Base-by-base conservation (phyloP, 2,888 invertebrate genomes). In the Carabus problematicus region DNA sequence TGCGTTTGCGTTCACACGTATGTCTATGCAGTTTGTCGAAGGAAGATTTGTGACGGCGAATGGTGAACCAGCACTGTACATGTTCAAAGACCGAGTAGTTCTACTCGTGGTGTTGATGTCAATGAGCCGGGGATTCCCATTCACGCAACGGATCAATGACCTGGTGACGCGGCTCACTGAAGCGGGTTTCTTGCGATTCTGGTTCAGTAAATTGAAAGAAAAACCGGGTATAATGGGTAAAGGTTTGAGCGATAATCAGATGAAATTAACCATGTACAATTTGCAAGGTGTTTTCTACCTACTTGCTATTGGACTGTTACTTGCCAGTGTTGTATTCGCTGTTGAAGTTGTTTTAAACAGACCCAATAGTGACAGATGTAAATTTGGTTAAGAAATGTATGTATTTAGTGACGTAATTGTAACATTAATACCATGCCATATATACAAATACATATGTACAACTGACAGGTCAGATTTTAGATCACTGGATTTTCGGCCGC, bases 21-120 rank as follows among this genome's bases (percentile, higher is more conserved):
- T 59, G n/a, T 58, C 40, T 47, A 58, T 66, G 16, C 1, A 41
- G n/a, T 66, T 49, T 41, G 49, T 8, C 8, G 47, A 59, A 40
- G 14, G 19, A 9, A 43, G 14, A 19, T 64, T 56, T 9, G 29
- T 14, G 14, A 56, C 12, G 19, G 14, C n/a, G 8, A 4, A 45
- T 19, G 56, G 66, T 9, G n/a, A 49, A 16, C 47, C 55, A 8
- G 39, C 41, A 12, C 18, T 56, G 12, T 49, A 59, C 59, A 29
- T 45, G n/a, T 66, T 66, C 47, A 9, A 49, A 12, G 58, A 58
- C 18, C n/a, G 19, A n/a, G 18, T 41, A 19, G 12, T 68, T 1
- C 42, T 60, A 42, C 29, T 61, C 9, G 54, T 60, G 1, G 43
- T 68, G 41, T 60, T 60, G 29, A 61, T 68, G 68, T 68, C 52